Evolutionary conservation across 1,140 invertebrate species (phyloP), one percentile per base, ranked within the genome.

Genomic region (Drosophila kurseongensis): DNA sequence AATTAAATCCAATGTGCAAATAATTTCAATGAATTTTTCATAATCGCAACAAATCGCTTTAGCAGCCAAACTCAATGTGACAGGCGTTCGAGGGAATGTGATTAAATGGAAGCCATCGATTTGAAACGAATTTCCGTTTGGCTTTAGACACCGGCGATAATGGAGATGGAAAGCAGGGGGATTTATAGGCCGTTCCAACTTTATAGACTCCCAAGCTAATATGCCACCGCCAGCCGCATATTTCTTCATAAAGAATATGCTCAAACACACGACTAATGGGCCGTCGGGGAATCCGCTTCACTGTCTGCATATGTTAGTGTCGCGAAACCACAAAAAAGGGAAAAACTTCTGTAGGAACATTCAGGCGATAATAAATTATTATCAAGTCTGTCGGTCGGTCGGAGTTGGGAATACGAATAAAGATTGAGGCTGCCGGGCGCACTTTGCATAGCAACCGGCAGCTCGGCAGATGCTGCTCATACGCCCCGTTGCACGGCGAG

Each of bases 291-390:
- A 75, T 90, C 66, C 29, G 60, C 38, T 42, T 35, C 36, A 51
- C 38, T 54, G 73, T 75, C 72, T 76, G 55, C 72, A 76, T 76
- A 76, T 42, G 73, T 76, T 76, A 76, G 72, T 75, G 73, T 75
- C 73, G 73, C 73, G 48, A 38, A 66, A 1, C 61, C 52, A 38
- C 54, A 75, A 54, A 18, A 60, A 13, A 27, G 35, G 6, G 35
- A 54, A 52, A 54, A 57, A 57, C 44, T 52, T 61, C 44, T 27
- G 42, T 23, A 65, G 41, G 4, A 56, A 63, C 51, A 56, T 63
- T 67, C 62, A 69, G 80, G 54, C 76, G 84, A 88, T 88, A 88
- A 89, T 89, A 89, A 89, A 89, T 89, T 90, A 89, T 89, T 89
- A 89, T 89, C 86, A 89, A 90, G 85, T 89, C 85, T 80, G 77